A percentile compares a stretch with the other conserved stretches of the same genome.
Evolutionary conservation across 2,113 vertebrate species (phyloP).

Genomic region (Anarrhichthys ocellatus): DNA sequence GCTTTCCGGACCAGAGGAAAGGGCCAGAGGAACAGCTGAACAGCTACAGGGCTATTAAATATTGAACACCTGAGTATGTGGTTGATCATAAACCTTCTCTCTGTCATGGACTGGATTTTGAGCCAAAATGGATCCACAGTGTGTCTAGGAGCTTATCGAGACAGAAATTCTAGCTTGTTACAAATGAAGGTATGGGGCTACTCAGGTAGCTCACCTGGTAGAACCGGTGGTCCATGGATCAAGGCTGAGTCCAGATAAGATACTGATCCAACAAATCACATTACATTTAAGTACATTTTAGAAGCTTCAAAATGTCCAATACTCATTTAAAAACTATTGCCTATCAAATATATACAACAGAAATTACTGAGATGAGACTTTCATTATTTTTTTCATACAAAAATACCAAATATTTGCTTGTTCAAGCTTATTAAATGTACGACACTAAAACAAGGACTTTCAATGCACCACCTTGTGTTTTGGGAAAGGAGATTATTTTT

Average conservation of each 20-base stretch:
- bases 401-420: background rate
- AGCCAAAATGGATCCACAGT: background rate
- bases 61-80: slow-evolving; percentile 52
- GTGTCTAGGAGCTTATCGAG: background rate
- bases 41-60: slow-evolving; percentile 46
- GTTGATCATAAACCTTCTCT: slow-evolving; percentile 49
- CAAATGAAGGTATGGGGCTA: slow-evolving; percentile 1
- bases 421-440: background rate
- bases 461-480: background rate
- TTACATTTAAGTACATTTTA: background rate
- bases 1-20: slow-evolving; percentile 14
- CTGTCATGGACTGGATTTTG: background rate
- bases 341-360: background rate
- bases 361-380: background rate
- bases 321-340: background rate
- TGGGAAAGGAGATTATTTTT: background rate
- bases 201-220: background rate
- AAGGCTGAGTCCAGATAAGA: slow-evolving; percentile 14
- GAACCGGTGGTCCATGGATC: background rate
- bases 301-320: background rate
- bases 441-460: background rate
- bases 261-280: background rate
- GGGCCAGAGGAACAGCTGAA: slow-evolving; percentile 22
- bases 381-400: background rate
- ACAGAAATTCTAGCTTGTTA: background rate